These are phyloP conservation scores for Cyrtodaria siliqua DNA, from an alignment of 2,888 invertebrate species.

Conservation along the genomic window DNA sequence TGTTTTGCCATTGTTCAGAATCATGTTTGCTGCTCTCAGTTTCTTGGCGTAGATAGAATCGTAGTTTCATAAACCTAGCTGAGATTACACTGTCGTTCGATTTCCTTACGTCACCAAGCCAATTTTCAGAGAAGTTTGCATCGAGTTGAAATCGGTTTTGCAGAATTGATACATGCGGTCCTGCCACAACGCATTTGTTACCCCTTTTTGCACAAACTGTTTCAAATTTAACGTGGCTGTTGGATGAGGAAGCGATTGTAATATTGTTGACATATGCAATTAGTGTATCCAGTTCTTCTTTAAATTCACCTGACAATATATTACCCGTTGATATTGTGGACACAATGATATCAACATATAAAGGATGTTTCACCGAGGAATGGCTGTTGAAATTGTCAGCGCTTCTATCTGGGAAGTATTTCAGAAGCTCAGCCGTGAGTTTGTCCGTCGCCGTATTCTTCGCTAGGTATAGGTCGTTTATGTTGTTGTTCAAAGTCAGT, in stretches of 20 bases:
- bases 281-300: too few species aligned
- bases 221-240: constrained; percentile 3
- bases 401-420: constrained; percentile 33
- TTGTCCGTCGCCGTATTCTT: constrained; percentile 22
- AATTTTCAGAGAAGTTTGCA: too few species aligned
- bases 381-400: constrained; percentile 28
- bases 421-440: constrained; percentile 9
- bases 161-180: too few species aligned
- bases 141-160: too few species aligned
- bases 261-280: too few species aligned
- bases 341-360: constrained; percentile 30
- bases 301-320: too few species aligned
- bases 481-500: constrained; percentile 44
- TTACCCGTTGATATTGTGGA: too few species aligned
- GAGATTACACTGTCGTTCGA: constrained; percentile 10
- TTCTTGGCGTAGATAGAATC: constrained; percentile 51
- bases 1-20: constrained; percentile 41
- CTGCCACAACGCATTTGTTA: constrained; percentile 24
- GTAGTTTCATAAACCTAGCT: constrained; percentile 30
- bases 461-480: constrained; percentile 44
- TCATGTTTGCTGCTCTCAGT: constrained; percentile 17
- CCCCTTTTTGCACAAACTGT: constrained; percentile 37
- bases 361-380: constrained; percentile 31
- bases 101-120: too few species aligned
- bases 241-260: too few species aligned